These are phyloP conservation scores for Thalassophryne amazonica DNA, from an alignment of 2,797 vertebrate genomes.

Conservation along the genomic window DNA sequence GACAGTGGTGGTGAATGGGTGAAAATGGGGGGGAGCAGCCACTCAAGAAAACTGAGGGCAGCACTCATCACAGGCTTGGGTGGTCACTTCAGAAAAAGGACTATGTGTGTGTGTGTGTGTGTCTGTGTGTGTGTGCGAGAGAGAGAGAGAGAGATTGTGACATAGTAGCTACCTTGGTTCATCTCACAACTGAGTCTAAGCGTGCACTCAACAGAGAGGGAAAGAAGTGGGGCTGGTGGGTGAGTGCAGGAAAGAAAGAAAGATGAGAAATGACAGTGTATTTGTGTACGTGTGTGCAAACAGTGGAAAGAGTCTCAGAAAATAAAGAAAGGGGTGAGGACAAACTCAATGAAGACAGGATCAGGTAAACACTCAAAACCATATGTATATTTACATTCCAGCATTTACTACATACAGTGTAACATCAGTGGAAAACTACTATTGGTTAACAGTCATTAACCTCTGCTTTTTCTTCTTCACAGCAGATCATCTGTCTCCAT, in stretches of 20 bases:
- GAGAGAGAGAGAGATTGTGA: constrained; percentile 7
- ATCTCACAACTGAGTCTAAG: constrained; percentile 6
- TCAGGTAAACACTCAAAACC: too few species aligned
- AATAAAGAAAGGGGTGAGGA: too few species aligned
- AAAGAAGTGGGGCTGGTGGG: not conserved
- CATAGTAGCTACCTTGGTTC: constrained; percentile 7
- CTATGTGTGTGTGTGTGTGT: constrained; percentile 7
- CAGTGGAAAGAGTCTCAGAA: constrained; percentile 6
- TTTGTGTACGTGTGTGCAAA: not conserved
- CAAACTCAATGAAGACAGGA: too few species aligned
- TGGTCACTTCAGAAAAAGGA: constrained; percentile 67
- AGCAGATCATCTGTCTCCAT: too few species aligned
- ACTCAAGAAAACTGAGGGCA: constrained; percentile 61
- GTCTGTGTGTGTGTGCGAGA: constrained; percentile 4
- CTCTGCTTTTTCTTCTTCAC: too few species aligned
- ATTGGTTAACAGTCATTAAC: too few species aligned
- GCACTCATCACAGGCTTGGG: constrained; percentile 57
- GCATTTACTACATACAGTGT: too few species aligned
- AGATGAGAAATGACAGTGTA: not conserved
- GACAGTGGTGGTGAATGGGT: constrained; percentile 28
- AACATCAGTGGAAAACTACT: too few species aligned
- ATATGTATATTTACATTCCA: too few species aligned
- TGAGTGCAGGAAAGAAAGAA: too few species aligned
- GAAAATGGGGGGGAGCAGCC: constrained; percentile 33
- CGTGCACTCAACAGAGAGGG: not conserved